These are phyloP conservation scores for Sarcophaga subvicina DNA, from an alignment of 2,888 invertebrate genomes.

Conservation along the genomic window DNA sequence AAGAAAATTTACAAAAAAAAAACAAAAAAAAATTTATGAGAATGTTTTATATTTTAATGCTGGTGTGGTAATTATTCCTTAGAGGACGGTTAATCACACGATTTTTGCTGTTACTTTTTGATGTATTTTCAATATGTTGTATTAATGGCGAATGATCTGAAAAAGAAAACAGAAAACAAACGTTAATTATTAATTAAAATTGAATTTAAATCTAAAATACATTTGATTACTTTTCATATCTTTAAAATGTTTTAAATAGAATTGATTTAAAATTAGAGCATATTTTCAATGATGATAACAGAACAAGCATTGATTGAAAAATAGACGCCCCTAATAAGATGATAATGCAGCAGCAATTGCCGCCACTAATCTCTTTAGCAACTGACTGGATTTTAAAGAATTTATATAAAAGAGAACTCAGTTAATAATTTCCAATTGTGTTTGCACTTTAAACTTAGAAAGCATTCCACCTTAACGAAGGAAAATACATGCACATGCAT, in stretches of 20 bases:
- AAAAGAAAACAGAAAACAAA: constrained; percentile 19
- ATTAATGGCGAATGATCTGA: constrained; percentile 47
- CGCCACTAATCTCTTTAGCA: neutral
- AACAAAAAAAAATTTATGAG: constrained; percentile 42
- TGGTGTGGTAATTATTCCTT: constrained; percentile 65
- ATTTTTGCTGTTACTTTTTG: constrained; percentile 32
- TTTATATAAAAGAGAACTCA: too few relatives aligned
- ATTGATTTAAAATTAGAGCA: neutral
- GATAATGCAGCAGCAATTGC: neutral
- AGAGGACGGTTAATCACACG: constrained; percentile 64
- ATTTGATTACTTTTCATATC: too few relatives aligned
- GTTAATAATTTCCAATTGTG: too few relatives aligned
- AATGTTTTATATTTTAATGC: constrained; percentile 66
- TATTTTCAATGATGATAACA: constrained; percentile 7
- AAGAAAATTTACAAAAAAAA: constrained; percentile 37
- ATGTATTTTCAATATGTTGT: constrained; percentile 12
- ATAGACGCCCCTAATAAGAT: constrained; percentile 45
- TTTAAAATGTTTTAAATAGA: neutral
- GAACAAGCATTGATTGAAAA: neutral
- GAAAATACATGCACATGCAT: too few relatives aligned
- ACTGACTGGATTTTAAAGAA: too few relatives aligned
- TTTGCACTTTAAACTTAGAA: too few relatives aligned
- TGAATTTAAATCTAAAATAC: neutral
- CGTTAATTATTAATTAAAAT: too few relatives aligned
- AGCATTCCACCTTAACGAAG: too few relatives aligned